phyloP scores from a whole-genome alignment of 2,113 vertebrate genomes.

The Aythya baeri region DNA sequence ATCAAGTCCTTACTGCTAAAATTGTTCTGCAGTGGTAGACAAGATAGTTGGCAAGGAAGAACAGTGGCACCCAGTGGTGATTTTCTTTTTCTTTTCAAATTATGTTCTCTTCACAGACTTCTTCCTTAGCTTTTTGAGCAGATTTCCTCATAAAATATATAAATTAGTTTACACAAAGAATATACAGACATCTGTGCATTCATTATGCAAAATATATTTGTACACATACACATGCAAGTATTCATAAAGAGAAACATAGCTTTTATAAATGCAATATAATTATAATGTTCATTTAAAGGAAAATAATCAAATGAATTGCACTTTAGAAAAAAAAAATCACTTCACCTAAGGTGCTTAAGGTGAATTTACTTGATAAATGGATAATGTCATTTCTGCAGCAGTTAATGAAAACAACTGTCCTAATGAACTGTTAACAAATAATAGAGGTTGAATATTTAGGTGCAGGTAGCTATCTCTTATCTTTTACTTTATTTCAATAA shows the following conservation, averaged over 20 bases:
- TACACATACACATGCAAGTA: accelerated
- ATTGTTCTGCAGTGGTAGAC: neutral
- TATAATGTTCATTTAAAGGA: neutral
- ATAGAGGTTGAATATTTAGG: neutral
- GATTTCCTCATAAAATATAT: neutral
- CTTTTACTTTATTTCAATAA: neutral
- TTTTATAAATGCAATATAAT: neutral
- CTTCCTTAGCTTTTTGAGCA: neutral
- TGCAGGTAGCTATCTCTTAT: neutral
- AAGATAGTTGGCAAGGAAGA: constrained; percentile 34
- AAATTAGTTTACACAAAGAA: neutral
- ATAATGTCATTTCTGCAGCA: neutral
- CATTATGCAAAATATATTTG: neutral
- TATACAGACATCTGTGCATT: neutral
- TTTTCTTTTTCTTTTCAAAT: neutral
- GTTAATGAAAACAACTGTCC: neutral
- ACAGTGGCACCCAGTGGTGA: constrained; percentile 72
- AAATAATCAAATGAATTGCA: neutral
- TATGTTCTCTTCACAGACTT: neutral
- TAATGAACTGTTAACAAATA: neutral
- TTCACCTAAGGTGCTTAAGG: neutral
- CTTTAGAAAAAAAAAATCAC: neutral
- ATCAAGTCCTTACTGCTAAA: neutral
- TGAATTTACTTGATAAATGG: neutral
- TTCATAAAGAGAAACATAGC: neutral